A percentile compares a stretch with the other conserved stretches of the same genome.
Conservation (phyloP, 37 sponge, comb jelly and placozoan genomes). For the Amphimedon queenslandica region DNA sequence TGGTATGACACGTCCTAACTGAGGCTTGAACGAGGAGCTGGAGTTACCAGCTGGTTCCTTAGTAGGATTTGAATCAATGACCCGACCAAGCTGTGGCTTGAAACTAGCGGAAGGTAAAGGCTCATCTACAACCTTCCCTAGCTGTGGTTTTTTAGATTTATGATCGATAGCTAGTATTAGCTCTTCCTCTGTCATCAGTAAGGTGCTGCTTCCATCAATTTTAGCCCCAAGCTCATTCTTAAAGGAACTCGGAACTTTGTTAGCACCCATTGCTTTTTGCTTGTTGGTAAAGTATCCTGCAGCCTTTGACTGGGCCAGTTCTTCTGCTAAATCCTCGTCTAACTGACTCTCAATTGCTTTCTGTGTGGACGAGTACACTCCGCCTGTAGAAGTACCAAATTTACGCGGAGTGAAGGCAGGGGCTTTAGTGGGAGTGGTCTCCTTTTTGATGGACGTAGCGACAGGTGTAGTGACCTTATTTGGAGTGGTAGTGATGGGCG, state of each 20-base stretch:
- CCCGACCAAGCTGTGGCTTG: slow-evolving; percentile 4
- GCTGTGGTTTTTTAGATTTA: slow-evolving; percentile 37
- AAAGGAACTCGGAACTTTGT: slow-evolving; percentile 16
- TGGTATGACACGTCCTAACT: neutral
- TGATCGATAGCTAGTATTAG: slow-evolving; percentile 35
- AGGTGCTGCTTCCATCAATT: slow-evolving; percentile 44
- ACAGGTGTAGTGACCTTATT: neutral
- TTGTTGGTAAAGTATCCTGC: slow-evolving; percentile 30
- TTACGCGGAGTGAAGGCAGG: neutral
- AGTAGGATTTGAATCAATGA: neutral
- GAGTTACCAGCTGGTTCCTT: neutral
- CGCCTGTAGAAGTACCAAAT: neutral
- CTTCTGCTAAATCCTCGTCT: slow-evolving; percentile 4
- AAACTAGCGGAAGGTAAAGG: neutral
- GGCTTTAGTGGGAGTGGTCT: slow-evolving; percentile 5
- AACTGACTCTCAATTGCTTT: neutral
- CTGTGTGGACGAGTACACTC: slow-evolving; percentile 1
- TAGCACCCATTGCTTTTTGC: slow-evolving; percentile 23
- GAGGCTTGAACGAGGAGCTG: neutral
- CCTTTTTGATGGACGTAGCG: neutral
- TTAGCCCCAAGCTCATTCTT: slow-evolving; percentile 24
- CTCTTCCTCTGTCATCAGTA: slow-evolving; percentile 53
- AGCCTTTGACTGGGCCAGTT: slow-evolving; percentile 41
- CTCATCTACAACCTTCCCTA: slow-evolving; percentile 59
- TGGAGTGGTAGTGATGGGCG: neutral